Conservation (phyloP, 2,888 invertebrate species). For the Erebia ligea region DNA sequence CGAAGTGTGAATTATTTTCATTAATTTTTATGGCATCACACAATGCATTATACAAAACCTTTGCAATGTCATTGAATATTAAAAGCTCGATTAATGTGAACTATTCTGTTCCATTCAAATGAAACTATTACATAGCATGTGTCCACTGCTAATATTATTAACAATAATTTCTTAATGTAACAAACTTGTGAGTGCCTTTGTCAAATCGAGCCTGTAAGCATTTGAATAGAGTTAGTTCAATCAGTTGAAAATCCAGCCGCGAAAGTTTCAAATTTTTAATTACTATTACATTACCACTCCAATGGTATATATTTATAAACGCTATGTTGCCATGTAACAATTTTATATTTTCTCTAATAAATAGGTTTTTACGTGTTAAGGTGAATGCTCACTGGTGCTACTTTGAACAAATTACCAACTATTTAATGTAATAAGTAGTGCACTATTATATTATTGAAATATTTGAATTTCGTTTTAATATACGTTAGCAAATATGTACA, state of each 20-base stretch:
- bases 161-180: no score
- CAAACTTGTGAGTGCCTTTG: no score
- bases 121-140: no score
- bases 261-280: background rate
- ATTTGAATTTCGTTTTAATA: background rate
- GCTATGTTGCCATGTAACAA: constrained; percentile 34
- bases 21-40: background rate
- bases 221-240: background rate
- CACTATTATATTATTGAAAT: background rate
- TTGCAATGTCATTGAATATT: background rate
- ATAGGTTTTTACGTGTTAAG: constrained; percentile 8
- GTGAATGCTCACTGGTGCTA: constrained; percentile 22
- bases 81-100: background rate
- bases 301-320: constrained; percentile 7
- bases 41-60: background rate
- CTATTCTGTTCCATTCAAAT: no score
- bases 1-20: background rate
- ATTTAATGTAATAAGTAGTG: background rate
- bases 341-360: constrained; percentile 23
- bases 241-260: background rate
- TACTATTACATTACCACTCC: constrained; percentile 5
- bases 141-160: no score
- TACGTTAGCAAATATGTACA: no score
- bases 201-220: no score
- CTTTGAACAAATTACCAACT: background rate